Evolutionary conservation across 2,888 invertebrate species (phyloP).

Genomic region (Cartodere bifasciata): DNA sequence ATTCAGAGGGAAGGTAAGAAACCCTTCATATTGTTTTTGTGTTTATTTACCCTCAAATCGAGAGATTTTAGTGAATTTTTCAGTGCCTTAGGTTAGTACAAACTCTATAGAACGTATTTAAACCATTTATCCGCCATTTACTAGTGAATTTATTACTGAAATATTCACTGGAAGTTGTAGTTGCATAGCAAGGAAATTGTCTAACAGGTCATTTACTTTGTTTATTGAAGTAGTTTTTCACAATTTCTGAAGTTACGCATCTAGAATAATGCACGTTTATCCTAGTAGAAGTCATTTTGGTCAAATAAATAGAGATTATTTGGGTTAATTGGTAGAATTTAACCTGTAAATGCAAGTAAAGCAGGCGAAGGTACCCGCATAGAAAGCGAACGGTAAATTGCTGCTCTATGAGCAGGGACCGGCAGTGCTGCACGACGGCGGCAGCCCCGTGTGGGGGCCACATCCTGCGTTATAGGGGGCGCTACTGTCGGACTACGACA

Average conservation of each 20-base stretch:
- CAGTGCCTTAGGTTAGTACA: constrained; percentile 9
- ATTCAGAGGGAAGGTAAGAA: constrained; percentile 37
- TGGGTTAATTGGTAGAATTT: no score
- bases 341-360: no score
- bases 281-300: no score
- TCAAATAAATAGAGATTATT: no score
- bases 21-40: constrained; percentile 32
- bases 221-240: constrained; percentile 29
- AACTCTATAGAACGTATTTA: neutral
- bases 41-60: constrained; percentile 22
- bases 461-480: constrained; percentile 17
- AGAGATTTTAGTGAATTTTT: constrained; percentile 19
- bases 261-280: no score
- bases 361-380: no score
- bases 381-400: no score
- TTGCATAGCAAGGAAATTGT: constrained; percentile 32
- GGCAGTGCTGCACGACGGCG: constrained; percentile 18
- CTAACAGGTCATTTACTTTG: constrained; percentile 38
- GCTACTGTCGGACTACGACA: no score
- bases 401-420: constrained; percentile 7
- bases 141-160: constrained; percentile 18
- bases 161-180: constrained; percentile 18
- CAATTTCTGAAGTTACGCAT: constrained; percentile 16
- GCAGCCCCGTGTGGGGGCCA: constrained; percentile 32
- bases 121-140: neutral